Base-by-base conservation (phyloP, 2,113 vertebrate genomes). In the Ceyx margarethae region DNA sequence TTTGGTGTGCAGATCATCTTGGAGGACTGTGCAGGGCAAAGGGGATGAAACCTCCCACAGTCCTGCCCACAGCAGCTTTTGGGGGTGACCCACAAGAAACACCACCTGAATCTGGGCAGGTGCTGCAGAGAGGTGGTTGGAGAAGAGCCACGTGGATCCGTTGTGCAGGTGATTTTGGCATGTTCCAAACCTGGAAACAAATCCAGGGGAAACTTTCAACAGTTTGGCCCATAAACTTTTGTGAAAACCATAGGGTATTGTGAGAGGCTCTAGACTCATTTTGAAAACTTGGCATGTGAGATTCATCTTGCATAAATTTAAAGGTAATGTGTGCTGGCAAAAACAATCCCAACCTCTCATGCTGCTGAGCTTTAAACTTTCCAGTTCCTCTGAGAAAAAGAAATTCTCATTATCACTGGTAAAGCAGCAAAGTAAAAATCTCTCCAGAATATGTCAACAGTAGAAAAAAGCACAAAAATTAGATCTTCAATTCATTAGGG, bases 301-400 rank as follows among this genome's bases (percentile, higher is more conserved):
- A 72, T 89, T 91, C 66, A 81, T 54, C 81, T 87, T 90, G 91
- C 89, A 90, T 95, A 90, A 85, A 92, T 89, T 81, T 91, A 79
- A 89, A 89, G 73, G 72, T 89, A 90, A 91, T 88, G 56, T 64
- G 86, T 7, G 2, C 72, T 88, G 85, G 73, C 58, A 90, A 85
- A 85, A 91, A 25, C 69, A 74, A 61, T 80, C 69, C 12, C 43
- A 94, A 74, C 16, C n/a, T 88, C 87, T 94, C n/a, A 5, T 65
- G 56, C 53, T 94, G 82, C 66, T 1, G 50, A 88, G 81, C 72
- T 95, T 88, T 90, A 89, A 91, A 86, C 54, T 86, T 86, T 33
- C 56, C 26, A 3, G 1, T 75, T 90, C 67, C 69, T 79, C 75
- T 77, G 91, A 89, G 87, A 77, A 62, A 87, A 90, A 87, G 60